These are phyloP conservation scores for Dolichomitus sp. DNA, from an alignment of 2,888 invertebrate genomes.

Conservation along the genomic window DNA sequence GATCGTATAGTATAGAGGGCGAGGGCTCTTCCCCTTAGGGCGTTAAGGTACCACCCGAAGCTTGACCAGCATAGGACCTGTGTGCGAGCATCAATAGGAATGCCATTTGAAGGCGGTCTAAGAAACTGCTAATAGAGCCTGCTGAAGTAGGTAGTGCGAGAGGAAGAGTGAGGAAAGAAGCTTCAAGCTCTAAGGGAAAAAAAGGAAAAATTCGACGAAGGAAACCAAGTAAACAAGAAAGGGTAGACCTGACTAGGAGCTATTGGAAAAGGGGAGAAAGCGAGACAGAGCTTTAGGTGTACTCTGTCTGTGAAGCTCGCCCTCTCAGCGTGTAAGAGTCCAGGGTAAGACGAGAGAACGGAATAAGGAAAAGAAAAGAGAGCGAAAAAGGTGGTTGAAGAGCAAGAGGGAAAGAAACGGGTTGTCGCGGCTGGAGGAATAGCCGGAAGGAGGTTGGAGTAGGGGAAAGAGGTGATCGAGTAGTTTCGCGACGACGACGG, in stretches of 20 bases:
- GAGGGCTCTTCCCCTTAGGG: conserved; percentile 75
- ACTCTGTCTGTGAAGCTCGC: conserved; percentile 15
- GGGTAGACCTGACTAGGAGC: conserved; percentile 20
- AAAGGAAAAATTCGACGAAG: conserved; percentile 55
- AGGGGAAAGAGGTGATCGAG: conserved; percentile 74
- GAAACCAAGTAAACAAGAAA: conserved; percentile 45
- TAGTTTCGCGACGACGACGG: conserved; percentile 72
- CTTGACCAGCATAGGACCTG: conserved; percentile 42
- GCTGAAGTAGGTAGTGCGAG: conserved; percentile 44
- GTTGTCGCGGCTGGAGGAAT: conserved; percentile 63
- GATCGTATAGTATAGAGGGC: conserved; percentile 53
- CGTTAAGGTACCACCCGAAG: conserved; percentile 72
- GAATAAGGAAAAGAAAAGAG: conserved; percentile 39
- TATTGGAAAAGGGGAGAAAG: conserved; percentile 52
- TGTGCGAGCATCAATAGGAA: conserved; percentile 81
- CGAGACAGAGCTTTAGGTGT: not conserved
- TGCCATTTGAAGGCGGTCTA: conserved; percentile 83
- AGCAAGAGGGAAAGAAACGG: conserved; percentile 64
- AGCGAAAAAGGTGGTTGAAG: conserved; percentile 54
- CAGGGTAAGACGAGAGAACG: conserved; percentile 60
- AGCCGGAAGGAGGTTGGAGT: conserved; percentile 64
- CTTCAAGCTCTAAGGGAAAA: conserved; percentile 50
- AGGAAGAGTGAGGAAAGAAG: conserved; percentile 31
- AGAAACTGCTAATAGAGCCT: conserved; percentile 85
- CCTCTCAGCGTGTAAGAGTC: conserved; percentile 40